Conservation (phyloP, 2,888 invertebrate genomes). For the Agrotis ipsilon region DNA sequence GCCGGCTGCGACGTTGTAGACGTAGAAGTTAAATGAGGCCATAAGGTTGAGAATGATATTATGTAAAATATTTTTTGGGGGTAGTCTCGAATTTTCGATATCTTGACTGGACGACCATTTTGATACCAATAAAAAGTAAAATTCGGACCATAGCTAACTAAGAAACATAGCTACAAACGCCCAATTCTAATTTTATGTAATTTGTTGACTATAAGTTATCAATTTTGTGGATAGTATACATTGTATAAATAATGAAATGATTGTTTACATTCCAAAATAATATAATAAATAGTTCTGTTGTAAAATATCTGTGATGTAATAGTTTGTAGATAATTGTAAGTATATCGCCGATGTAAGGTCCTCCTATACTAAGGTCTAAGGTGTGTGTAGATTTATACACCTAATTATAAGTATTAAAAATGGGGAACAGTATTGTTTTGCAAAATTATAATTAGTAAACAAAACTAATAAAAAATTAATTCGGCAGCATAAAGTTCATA, state of each 20-base stretch:
- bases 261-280: conserved; percentile 63
- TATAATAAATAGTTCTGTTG: conserved; percentile 70
- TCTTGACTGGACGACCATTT: background rate
- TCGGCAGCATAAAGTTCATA: background rate
- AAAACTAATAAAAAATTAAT: no score
- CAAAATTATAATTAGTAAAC: conserved; percentile 4
- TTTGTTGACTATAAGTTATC: conserved; percentile 28
- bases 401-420: conserved; percentile 37
- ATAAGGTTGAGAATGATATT: conserved; percentile 18
- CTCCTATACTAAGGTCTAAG: conserved; percentile 29
- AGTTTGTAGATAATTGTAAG: conserved; percentile 67
- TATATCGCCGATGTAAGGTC: conserved; percentile 48
- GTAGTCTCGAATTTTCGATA: conserved; percentile 14
- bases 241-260: conserved; percentile 21
- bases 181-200: conserved; percentile 25
- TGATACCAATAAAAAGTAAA: conserved; percentile 3
- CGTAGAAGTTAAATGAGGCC: conserved; percentile 36
- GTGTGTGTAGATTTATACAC: conserved; percentile 36
- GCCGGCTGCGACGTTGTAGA: conserved; percentile 22
- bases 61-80: conserved; percentile 1
- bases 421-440: conserved; percentile 15
- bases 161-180: background rate
- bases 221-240: conserved; percentile 38
- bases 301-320: conserved; percentile 84
- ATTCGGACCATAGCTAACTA: conserved; percentile 10